These are phyloP conservation scores for Spea multiplicata DNA, from an alignment of 2,113 vertebrate genomes.

Conservation along the genomic window DNA sequence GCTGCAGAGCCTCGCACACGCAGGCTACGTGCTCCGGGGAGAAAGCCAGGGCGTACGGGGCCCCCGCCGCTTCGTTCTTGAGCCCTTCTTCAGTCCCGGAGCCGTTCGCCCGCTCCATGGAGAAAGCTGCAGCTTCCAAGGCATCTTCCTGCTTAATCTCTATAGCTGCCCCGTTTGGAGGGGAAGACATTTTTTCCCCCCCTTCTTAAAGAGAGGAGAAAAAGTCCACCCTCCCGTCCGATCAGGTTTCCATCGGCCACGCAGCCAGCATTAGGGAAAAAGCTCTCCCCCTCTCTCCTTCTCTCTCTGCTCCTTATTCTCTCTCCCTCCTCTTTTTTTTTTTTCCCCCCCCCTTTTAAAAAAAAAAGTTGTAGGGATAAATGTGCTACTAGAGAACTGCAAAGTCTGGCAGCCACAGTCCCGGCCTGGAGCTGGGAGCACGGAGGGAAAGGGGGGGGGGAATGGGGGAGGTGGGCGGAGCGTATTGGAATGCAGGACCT, in stretches of 20 bases:
- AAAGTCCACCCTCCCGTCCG: slow-evolving; percentile 63
- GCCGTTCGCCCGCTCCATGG: slow-evolving; percentile 78
- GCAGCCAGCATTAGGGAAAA: slow-evolving; percentile 84
- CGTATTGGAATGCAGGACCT: slow-evolving; percentile 3
- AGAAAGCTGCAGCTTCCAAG: slow-evolving; percentile 79
- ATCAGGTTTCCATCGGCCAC: slow-evolving; percentile 97
- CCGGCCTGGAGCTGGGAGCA: slow-evolving; percentile 19
- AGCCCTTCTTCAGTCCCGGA: slow-evolving; percentile 70
- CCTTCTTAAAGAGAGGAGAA: slow-evolving; percentile 46
- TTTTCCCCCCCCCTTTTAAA: slow-evolving; percentile 6
- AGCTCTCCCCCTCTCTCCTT: slow-evolving; percentile 67
- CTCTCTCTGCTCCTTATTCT: too few relatives aligned
- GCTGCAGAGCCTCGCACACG: slow-evolving; percentile 97
- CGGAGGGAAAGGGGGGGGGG: slow-evolving; percentile 32
- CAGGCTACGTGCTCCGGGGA: slow-evolving; percentile 98
- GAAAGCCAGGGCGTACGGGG: slow-evolving; percentile 76
- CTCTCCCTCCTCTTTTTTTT: too few relatives aligned
- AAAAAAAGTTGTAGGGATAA: slow-evolving; percentile 30
- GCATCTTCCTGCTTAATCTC: slow-evolving; percentile 96
- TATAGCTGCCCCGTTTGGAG: slow-evolving; percentile 83
- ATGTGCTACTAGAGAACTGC: slow-evolving; percentile 35
- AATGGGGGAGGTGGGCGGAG: neutral
- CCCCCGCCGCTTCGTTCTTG: slow-evolving; percentile 77
- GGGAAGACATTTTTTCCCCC: slow-evolving; percentile 89
- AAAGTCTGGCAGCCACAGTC: slow-evolving; percentile 26